A percentile compares a stretch with the other conserved stretches of the same genome.
phyloP scores from a whole-genome alignment of 1,140 invertebrate species.

The Micrasema longulum region DNA sequence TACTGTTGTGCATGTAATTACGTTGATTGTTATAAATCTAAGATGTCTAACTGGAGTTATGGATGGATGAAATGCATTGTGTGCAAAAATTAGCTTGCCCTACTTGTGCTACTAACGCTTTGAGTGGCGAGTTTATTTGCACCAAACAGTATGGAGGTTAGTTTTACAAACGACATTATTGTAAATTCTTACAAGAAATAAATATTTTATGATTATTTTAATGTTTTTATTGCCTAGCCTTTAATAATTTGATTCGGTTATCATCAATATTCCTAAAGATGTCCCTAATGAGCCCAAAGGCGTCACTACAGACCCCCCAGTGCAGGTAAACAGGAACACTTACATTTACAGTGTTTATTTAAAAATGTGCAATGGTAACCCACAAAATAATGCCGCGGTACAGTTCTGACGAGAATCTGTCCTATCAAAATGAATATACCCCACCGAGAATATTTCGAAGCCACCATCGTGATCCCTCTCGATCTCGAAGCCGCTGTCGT shows the following conservation, averaged over 20 bases:
- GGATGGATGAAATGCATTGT: constrained; percentile 2
- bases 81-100: background rate
- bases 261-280: background rate
- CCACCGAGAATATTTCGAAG: too few relatives aligned
- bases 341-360: background rate
- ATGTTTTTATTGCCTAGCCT: background rate
- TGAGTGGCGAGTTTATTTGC: background rate
- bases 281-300: background rate
- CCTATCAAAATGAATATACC: background rate
- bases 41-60: background rate
- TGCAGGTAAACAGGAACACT: background rate
- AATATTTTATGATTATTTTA: background rate
- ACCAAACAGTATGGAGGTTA: background rate
- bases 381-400: background rate
- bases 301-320: background rate
- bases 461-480: too few relatives aligned
- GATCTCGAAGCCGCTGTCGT: too few relatives aligned
- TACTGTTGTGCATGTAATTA: background rate
- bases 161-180: background rate
- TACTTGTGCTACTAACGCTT: background rate
- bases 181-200: background rate
- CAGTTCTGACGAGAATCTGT: too few relatives aligned
- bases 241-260: background rate
- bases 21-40: background rate
- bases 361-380: background rate